A percentile compares a stretch with the other conserved stretches of the same genome.
phyloP scores from a whole-genome alignment of 2,888 invertebrate species.

The Fragum sueziense region DNA sequence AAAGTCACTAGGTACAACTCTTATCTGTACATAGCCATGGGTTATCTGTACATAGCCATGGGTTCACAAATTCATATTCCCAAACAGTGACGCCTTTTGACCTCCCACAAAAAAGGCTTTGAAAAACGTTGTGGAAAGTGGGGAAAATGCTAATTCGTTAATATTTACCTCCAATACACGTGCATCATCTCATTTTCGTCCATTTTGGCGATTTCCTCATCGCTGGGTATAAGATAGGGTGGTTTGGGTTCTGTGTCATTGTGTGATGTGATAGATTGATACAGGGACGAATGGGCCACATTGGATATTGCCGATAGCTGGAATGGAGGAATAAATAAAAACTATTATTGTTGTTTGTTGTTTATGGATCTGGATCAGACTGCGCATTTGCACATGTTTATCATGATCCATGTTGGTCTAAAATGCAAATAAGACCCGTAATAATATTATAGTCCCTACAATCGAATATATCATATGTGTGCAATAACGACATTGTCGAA shows the following conservation, averaged over 20 bases:
- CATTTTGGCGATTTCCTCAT: constrained; percentile 23
- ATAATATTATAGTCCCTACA: too few relatives aligned
- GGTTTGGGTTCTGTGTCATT: not conserved
- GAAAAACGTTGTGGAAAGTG: not conserved
- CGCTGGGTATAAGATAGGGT: constrained; percentile 30
- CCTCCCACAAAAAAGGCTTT: not conserved
- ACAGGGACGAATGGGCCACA: not conserved
- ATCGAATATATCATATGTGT: too few relatives aligned
- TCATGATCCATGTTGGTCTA: too few relatives aligned
- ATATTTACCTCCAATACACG: constrained; percentile 40
- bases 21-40: not conserved
- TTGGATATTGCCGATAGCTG: constrained; percentile 9
- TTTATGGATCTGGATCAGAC: too few relatives aligned
- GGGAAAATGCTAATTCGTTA: not conserved
- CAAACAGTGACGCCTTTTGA: too few relatives aligned
- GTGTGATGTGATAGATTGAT: not conserved
- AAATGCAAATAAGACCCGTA: too few relatives aligned
- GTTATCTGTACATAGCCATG: not conserved
- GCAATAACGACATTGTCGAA: too few relatives aligned
- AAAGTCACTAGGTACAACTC: too few relatives aligned
- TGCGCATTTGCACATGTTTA: too few relatives aligned
- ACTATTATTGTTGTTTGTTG: too few relatives aligned
- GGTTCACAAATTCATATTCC: not conserved
- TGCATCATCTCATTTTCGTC: constrained; percentile 20
- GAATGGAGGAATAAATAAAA: not conserved